A percentile compares a stretch with the other conserved stretches of the same genome.
phyloP scores from a whole-genome alignment of 2,797 vertebrate species.

The Enteromius trimaculatus region DNA sequence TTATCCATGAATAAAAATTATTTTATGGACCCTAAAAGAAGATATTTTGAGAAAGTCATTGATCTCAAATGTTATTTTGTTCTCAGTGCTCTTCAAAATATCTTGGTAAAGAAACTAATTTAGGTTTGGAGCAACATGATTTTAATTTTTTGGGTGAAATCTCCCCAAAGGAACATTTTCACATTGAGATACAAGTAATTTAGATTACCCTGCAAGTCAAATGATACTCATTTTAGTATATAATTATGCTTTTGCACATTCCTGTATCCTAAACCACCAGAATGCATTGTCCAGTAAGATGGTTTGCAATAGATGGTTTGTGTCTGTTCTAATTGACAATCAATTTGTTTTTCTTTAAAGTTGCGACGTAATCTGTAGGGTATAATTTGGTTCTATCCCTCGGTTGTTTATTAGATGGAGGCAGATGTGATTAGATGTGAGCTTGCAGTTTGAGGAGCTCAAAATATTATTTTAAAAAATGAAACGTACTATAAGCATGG shows the following conservation, averaged over 20 bases:
- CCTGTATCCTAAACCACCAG: neutral
- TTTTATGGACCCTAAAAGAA: neutral
- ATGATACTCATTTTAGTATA: neutral
- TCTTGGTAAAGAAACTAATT: neutral
- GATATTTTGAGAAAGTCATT: neutral
- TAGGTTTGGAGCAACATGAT: too few species aligned
- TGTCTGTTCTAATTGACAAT: neutral
- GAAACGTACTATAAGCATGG: neutral
- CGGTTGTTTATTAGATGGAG: neutral
- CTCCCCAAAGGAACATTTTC: neutral
- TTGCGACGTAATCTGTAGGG: neutral
- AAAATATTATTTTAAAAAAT: neutral
- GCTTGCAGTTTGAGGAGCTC: neutral
- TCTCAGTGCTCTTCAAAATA: neutral
- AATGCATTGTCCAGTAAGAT: neutral
- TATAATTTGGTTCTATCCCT: neutral
- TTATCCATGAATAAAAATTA: too few species aligned
- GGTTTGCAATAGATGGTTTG: neutral
- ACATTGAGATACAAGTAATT: neutral
- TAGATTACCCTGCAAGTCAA: neutral
- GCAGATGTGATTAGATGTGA: neutral
- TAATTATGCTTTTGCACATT: neutral
- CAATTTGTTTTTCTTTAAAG: neutral
- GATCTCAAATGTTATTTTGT: neutral
- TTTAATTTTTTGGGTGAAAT: neutral